Evolutionary conservation across 2,797 vertebrate species (phyloP).

Genomic region (Hemibagrus guttatus): DNA sequence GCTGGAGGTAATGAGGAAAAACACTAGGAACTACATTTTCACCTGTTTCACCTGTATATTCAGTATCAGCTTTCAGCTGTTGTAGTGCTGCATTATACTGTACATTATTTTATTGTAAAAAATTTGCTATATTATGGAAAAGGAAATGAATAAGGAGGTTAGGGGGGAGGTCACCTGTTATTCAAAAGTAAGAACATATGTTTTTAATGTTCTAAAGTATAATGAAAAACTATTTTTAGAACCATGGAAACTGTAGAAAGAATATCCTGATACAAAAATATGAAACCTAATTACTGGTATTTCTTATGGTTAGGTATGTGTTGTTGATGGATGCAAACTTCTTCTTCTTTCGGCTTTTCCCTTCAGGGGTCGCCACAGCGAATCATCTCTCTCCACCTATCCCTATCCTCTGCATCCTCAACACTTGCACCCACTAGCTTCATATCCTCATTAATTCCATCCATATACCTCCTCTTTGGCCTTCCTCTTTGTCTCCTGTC

Average conservation of each 20-base stretch:
- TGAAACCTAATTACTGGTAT: not conserved
- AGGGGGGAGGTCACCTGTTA: not conserved
- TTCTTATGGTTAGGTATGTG: not conserved
- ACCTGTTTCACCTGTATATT: not conserved
- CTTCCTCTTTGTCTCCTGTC: too few relatives aligned
- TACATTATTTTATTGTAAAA: not conserved
- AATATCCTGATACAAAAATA: not conserved
- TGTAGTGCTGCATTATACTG: not conserved
- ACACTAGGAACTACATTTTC: not conserved
- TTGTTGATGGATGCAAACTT: too few relatives aligned
- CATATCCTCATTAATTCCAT: too few relatives aligned
- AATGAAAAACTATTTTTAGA: not conserved
- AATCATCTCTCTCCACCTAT: too few relatives aligned
- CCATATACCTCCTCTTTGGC: too few relatives aligned
- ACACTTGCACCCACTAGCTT: too few relatives aligned
- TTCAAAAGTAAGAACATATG: not conserved
- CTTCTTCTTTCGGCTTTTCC: too few relatives aligned
- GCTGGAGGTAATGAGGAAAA: not conserved
- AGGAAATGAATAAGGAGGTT: not conserved
- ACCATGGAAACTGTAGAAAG: not conserved
- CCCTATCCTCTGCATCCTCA: too few relatives aligned
- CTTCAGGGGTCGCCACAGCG: too few relatives aligned
- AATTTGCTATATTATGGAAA: not conserved
- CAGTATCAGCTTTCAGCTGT: not conserved
- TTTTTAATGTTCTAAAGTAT: too few relatives aligned